These are phyloP conservation scores for Embiotoca jacksoni DNA, from an alignment of 2,113 vertebrate species.

Conservation along the genomic window DNA sequence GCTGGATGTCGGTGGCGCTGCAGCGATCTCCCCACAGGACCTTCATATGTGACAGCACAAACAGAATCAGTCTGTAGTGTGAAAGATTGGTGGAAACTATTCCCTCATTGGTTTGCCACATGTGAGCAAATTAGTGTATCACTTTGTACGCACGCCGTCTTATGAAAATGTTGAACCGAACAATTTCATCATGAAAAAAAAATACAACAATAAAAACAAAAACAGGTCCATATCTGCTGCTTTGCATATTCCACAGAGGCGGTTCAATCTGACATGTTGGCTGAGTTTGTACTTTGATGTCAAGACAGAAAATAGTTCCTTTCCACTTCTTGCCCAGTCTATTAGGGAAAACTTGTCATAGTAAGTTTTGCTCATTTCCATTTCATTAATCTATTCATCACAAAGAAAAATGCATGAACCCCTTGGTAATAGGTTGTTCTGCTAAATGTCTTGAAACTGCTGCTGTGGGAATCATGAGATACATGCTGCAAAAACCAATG, in stretches of 20 bases:
- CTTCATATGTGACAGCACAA: slow-evolving; percentile 54
- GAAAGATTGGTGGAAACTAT: slow-evolving; percentile 32
- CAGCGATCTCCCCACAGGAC: slow-evolving; percentile 29
- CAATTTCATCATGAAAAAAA: slow-evolving; percentile 1
- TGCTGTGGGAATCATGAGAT: slow-evolving; percentile 47
- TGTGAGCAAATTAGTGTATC: slow-evolving; percentile 23
- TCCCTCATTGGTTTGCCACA: slow-evolving; percentile 40
- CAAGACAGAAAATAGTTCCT: slow-evolving; percentile 49
- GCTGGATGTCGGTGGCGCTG: slow-evolving; percentile 9
- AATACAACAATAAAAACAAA: slow-evolving; percentile 5
- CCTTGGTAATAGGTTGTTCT: slow-evolving; percentile 60
- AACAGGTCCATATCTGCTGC: slow-evolving; percentile 16
- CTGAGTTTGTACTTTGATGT: slow-evolving; percentile 42
- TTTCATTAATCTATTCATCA: slow-evolving; percentile 76
- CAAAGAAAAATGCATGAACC: slow-evolving; percentile 73
- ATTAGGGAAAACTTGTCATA: slow-evolving; percentile 50
- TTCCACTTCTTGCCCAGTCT: slow-evolving; percentile 41
- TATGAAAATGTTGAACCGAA: background rate
- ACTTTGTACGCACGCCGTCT: slow-evolving; percentile 10
- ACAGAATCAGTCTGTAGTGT: slow-evolving; percentile 34
- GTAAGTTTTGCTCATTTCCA: slow-evolving; percentile 71
- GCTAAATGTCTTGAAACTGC: slow-evolving; percentile 61
- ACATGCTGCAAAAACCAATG: slow-evolving; percentile 34
- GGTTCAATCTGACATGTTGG: slow-evolving; percentile 33
- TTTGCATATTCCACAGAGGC: slow-evolving; percentile 41